Evolutionary conservation across 1,140 invertebrate species (phyloP).

Genomic region (Tetraneura akinire): DNA sequence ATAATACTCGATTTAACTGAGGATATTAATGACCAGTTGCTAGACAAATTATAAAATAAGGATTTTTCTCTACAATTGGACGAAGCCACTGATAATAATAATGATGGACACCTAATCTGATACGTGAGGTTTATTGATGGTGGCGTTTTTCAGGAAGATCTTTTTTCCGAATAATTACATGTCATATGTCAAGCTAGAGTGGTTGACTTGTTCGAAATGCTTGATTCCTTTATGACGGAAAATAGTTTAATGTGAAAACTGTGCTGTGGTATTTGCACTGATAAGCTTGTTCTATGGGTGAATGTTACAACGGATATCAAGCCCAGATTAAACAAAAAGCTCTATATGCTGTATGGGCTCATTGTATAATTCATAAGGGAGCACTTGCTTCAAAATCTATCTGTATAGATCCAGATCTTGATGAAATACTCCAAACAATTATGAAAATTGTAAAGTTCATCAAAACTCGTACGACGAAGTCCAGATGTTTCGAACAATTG

Average conservation of each 20-base stretch:
- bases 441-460: conserved; percentile 33
- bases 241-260: conserved; percentile 25
- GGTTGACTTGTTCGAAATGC: not conserved
- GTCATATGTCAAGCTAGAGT: conserved; percentile 11
- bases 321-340: not conserved
- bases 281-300: not conserved
- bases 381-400: conserved; percentile 6
- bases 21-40: not conserved
- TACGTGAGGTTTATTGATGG: conserved; percentile 5
- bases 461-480: conserved; percentile 26
- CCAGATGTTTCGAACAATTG: conserved; percentile 39
- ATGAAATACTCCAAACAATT: not conserved
- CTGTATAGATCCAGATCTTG: not conserved
- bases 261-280: conserved; percentile 14
- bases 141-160: conserved; percentile 8
- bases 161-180: not conserved
- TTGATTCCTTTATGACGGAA: not conserved
- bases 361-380: conserved; percentile 37
- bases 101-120: conserved; percentile 3
- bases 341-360: conserved; percentile 14
- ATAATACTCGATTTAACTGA: not conserved
- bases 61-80: not conserved
- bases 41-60: not conserved
- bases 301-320: conserved; percentile 2
- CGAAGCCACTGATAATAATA: not conserved